phyloP scores from a whole-genome alignment of 2,113 vertebrate genomes.

The Rutilus rutilus region DNA sequence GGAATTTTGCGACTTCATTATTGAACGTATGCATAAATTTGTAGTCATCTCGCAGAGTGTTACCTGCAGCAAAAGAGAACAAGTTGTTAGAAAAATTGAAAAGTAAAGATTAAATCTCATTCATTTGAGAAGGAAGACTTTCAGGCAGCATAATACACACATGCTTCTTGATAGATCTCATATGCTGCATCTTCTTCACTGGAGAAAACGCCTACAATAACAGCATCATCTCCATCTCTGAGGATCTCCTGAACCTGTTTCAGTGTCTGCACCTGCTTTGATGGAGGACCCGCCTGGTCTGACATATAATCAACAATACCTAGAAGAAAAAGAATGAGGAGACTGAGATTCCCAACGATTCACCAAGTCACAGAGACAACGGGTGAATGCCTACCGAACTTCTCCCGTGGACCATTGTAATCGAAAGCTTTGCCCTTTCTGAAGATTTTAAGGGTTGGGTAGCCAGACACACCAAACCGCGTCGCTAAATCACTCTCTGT shows the following conservation, averaged over 20 bases:
- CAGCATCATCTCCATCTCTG: constrained; percentile 89
- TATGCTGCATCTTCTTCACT: constrained; percentile 81
- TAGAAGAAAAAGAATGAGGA: constrained; percentile 57
- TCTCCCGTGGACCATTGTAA: constrained; percentile 92
- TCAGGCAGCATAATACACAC: constrained; percentile 70
- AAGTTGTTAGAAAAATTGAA: background rate
- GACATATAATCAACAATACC: constrained; percentile 93
- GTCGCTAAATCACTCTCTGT: constrained; percentile 83
- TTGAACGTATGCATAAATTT: constrained; percentile 91
- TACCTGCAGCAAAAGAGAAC: constrained; percentile 75
- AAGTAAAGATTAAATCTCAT: background rate
- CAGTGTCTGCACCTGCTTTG: constrained; percentile 83
- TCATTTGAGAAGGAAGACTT: background rate
- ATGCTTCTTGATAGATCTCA: constrained; percentile 88
- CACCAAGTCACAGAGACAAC: background rate
- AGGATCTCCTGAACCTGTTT: constrained; percentile 93
- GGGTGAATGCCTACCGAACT: constrained; percentile 76
- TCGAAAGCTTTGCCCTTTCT: constrained; percentile 91
- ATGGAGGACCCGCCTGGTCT: constrained; percentile 92
- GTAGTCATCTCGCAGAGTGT: constrained; percentile 90
- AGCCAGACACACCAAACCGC: constrained; percentile 87
- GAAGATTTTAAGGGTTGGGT: constrained; percentile 95
- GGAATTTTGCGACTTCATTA: constrained; percentile 80
- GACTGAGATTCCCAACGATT: background rate
- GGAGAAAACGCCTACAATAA: constrained; percentile 87